Conservation (phyloP, 2,113 vertebrate genomes). For the Pungitius pungitius region DNA sequence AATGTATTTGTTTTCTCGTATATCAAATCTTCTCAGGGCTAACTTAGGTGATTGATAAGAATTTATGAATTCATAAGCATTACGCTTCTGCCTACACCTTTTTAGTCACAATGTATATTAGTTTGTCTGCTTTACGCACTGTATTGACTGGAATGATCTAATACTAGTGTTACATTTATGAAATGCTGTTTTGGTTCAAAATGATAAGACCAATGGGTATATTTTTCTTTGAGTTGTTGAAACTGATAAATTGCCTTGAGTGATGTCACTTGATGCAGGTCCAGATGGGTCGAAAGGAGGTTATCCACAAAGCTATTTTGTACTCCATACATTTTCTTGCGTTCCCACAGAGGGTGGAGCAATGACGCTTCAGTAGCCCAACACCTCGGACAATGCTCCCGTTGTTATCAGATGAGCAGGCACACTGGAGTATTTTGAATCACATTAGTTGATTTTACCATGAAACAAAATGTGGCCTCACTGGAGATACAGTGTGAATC, state of each 20-base stretch:
- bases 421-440: background rate
- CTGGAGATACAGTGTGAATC: background rate
- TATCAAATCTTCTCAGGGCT: too few relatives aligned
- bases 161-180: too few relatives aligned
- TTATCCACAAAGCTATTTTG: background rate
- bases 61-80: too few relatives aligned
- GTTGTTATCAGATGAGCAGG: background rate
- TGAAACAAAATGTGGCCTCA: background rate
- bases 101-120: too few relatives aligned
- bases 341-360: background rate
- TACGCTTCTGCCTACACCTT: too few relatives aligned
- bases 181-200: background rate
- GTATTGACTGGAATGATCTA: too few relatives aligned
- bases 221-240: too few relatives aligned
- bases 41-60: too few relatives aligned
- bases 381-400: background rate
- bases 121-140: too few relatives aligned
- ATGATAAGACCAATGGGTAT: too few relatives aligned
- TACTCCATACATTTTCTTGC: background rate
- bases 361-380: background rate
- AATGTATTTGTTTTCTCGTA: background rate
- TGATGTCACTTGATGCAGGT: background rate
- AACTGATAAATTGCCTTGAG: background rate
- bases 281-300: background rate
- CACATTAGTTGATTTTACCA: background rate